These are phyloP conservation scores for Scylla paramamosain DNA, from an alignment of 1,140 invertebrate species.

Conservation along the genomic window DNA sequence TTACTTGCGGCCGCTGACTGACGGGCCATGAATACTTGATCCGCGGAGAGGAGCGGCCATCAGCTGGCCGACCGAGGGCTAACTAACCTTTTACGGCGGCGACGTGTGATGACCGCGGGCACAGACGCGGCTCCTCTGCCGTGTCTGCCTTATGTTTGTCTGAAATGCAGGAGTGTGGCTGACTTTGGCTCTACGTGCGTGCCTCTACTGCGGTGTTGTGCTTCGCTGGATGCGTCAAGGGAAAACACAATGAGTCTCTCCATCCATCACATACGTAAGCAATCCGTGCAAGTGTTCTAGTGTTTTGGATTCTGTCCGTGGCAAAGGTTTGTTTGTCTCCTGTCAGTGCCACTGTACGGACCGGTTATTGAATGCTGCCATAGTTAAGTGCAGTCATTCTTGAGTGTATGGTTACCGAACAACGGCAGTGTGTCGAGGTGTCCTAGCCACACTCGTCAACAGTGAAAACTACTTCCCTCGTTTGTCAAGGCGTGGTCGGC, in stretches of 20 bases:
- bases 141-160: neutral
- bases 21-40: constrained; percentile 49
- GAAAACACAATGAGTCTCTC: neutral
- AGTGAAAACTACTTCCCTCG: neutral
- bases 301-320: neutral
- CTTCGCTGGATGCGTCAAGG: neutral
- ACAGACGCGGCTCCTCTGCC: neutral
- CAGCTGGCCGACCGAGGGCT: neutral
- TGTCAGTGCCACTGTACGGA: neutral
- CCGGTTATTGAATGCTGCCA: neutral
- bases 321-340: neutral
- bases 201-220: neutral
- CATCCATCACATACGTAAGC: neutral
- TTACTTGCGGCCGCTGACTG: constrained; percentile 36
- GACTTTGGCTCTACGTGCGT: neutral
- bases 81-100: constrained; percentile 20
- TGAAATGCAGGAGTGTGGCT: neutral
- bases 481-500: neutral
- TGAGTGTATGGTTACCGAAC: neutral
- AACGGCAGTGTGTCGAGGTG: neutral
- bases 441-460: neutral
- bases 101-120: constrained; percentile 8
- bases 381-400: neutral
- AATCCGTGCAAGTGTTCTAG: neutral
- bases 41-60: neutral